These are phyloP conservation scores for Pseudotriccus pelzelni DNA, from an alignment of 2,797 vertebrate species.

Conservation along the genomic window DNA sequence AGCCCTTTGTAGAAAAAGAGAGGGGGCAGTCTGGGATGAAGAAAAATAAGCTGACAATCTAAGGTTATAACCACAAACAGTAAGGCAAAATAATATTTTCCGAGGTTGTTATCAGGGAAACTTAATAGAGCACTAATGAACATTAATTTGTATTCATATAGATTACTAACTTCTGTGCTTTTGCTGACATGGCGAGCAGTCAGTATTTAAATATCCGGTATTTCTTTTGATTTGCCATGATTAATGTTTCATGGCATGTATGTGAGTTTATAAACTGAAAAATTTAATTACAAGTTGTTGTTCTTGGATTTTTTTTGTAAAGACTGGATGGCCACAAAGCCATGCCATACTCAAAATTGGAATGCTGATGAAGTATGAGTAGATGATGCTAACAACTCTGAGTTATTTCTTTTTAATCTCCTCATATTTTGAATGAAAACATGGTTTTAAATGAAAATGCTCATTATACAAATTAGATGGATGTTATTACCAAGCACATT, in stretches of 20 bases:
- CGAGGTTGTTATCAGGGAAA: neutral
- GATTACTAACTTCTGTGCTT: slow-evolving; percentile 28
- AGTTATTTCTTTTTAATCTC: slow-evolving; percentile 59
- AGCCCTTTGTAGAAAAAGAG: neutral
- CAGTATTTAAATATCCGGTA: slow-evolving; percentile 77
- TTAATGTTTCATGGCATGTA: slow-evolving; percentile 83
- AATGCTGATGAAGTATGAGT: neutral
- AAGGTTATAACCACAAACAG: neutral
- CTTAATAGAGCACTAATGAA: slow-evolving; percentile 21
- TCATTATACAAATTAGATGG: slow-evolving; percentile 64
- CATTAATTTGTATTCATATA: slow-evolving; percentile 33
- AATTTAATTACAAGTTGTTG: slow-evolving; percentile 63
- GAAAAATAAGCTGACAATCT: neutral
- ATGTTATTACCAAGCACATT: slow-evolving; percentile 58
- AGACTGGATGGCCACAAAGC: neutral
- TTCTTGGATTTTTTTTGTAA: neutral
- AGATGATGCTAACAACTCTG: neutral
- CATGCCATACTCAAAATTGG: neutral
- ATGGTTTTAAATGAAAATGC: slow-evolving; percentile 59
- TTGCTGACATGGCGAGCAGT: slow-evolving; percentile 68
- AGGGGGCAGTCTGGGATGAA: neutral
- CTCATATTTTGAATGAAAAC: slow-evolving; percentile 50
- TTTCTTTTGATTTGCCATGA: slow-evolving; percentile 73
- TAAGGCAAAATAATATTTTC: slow-evolving; percentile 23
- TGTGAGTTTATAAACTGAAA: slow-evolving; percentile 78